These are phyloP conservation scores for Lasioglossum zephyrum DNA, from an alignment of 2,888 invertebrate genomes.

Conservation along the genomic window DNA sequence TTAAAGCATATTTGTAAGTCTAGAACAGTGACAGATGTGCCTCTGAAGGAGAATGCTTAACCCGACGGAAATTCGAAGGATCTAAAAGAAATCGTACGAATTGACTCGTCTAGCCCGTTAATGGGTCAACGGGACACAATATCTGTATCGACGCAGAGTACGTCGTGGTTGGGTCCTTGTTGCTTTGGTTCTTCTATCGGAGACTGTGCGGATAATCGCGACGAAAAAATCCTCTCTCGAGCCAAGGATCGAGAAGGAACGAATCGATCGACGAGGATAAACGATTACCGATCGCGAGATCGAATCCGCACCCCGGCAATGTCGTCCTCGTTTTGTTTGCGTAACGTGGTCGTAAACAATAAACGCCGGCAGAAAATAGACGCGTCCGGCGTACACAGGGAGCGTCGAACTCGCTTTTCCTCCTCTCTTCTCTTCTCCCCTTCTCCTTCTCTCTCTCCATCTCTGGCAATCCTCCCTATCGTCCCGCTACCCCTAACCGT, in stretches of 20 bases:
- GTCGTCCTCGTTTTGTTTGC: conserved; percentile 22
- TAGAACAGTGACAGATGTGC: no score
- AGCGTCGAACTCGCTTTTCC: conserved; percentile 31
- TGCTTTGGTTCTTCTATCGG: neutral
- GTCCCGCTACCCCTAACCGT: neutral
- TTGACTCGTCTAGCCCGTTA: neutral
- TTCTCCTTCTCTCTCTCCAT: neutral
- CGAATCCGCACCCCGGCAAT: conserved; percentile 6
- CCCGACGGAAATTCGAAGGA: neutral
- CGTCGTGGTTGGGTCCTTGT: neutral
- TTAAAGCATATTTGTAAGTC: no score
- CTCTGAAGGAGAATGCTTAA: neutral
- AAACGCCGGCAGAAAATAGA: conserved; percentile 16
- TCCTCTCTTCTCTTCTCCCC: neutral
- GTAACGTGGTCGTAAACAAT: conserved; percentile 29
- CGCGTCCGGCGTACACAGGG: conserved; percentile 21
- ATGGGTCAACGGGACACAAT: neutral
- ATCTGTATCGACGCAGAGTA: neutral
- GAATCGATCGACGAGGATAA: neutral
- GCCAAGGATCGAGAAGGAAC: neutral
- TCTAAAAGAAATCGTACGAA: neutral
- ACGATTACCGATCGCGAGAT: conserved; percentile 5
- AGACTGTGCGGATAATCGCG: neutral
- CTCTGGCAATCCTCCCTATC: neutral
- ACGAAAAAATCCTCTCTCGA: neutral